These are phyloP conservation scores for Passer montanus DNA, from an alignment of 2,113 vertebrate species.

Conservation along the genomic window DNA sequence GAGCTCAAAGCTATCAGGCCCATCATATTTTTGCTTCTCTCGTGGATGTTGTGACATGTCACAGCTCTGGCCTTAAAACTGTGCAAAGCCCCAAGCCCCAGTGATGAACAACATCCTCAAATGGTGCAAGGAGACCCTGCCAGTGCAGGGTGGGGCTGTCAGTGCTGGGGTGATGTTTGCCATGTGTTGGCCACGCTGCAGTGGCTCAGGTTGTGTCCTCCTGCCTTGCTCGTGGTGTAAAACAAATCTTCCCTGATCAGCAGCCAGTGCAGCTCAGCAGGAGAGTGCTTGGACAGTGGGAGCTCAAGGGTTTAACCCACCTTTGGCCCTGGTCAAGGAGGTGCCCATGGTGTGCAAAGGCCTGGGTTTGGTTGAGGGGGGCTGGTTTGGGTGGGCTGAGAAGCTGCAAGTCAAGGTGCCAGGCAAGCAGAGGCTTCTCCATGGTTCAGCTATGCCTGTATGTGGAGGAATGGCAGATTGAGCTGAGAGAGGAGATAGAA, in stretches of 20 bases:
- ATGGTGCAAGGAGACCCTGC: not conserved
- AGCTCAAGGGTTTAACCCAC: not conserved
- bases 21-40: not conserved
- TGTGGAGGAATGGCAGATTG: not conserved
- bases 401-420: fast-evolving
- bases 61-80: not conserved
- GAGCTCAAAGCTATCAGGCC: not conserved
- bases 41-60: fast-evolving
- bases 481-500: not conserved
- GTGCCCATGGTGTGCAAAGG: fast-evolving
- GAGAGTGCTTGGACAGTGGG: fast-evolving
- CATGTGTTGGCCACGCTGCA: not conserved
- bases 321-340: not conserved
- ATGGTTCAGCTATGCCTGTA: not conserved
- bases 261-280: not conserved
- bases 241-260: not conserved
- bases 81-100: not conserved
- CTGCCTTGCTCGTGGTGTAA: not conserved
- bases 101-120: not conserved
- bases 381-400: not conserved
- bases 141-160: not conserved
- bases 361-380: fast-evolving
- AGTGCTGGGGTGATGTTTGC: not conserved
- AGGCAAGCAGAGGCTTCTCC: not conserved
- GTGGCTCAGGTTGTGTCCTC: not conserved